These are phyloP conservation scores for Philonicus albiceps DNA, from an alignment of 2,888 invertebrate genomes.

Conservation along the genomic window DNA sequence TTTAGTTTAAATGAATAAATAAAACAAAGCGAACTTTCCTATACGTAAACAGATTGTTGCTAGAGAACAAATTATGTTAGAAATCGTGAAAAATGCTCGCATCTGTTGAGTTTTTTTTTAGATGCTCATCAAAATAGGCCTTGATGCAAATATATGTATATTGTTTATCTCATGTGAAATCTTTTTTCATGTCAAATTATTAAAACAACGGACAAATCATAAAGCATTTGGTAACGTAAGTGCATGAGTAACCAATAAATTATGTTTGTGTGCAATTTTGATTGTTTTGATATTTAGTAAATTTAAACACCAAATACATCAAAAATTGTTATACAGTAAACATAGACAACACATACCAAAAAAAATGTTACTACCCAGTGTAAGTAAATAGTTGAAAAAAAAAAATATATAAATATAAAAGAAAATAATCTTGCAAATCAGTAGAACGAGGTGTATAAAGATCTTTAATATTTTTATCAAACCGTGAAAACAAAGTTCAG, in stretches of 20 bases:
- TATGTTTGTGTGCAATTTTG: not conserved
- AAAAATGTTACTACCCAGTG: not conserved
- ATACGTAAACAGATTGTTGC: not conserved
- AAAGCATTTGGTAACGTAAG: not conserved
- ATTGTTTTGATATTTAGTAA: not conserved
- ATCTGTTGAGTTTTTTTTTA: not conserved
- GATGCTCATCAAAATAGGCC: not conserved
- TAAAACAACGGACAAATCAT: not conserved
- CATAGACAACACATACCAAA: constrained; percentile 5
- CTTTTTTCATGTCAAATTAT: not conserved
- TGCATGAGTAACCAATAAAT: not conserved
- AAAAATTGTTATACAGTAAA: constrained; percentile 22
- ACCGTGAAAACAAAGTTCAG: not conserved
- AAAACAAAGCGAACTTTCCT: not conserved
- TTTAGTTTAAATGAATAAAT: not conserved
- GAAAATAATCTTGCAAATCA: not conserved
- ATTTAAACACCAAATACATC: constrained; percentile 8
- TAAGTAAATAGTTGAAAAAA: not conserved
- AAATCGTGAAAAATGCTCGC: not conserved
- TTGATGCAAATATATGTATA: not conserved
- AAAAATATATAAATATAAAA: not conserved
- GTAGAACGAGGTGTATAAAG: not conserved
- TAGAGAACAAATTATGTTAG: not conserved
- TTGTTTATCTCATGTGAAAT: not conserved
- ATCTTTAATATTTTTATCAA: not conserved